Conservation (phyloP, 1,140 invertebrate species). For the Dendroctonus ponderosae region DNA sequence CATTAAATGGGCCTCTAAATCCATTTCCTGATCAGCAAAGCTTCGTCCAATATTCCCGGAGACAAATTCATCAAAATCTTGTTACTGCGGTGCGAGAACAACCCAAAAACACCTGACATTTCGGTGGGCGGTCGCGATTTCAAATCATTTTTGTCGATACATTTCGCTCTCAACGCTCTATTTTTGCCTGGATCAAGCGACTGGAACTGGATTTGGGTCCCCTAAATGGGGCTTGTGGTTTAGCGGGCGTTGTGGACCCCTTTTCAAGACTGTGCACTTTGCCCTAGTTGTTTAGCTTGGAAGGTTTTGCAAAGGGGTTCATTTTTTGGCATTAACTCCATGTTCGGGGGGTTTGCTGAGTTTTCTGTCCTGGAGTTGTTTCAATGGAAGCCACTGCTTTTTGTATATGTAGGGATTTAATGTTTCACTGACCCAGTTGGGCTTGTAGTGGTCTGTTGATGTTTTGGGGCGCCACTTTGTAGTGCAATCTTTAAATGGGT, state of each 20-base stretch:
- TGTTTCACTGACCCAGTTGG: too few relatives aligned
- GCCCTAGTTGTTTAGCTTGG: background rate
- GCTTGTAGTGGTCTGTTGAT: too few relatives aligned
- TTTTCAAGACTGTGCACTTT: background rate
- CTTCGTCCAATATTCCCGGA: too few relatives aligned
- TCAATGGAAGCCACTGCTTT: too few relatives aligned
- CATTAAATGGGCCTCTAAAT: constrained; percentile 2
- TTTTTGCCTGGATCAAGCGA: background rate
- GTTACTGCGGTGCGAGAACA: background rate
- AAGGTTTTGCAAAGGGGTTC: background rate
- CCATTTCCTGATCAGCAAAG: background rate
- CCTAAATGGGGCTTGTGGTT: background rate
- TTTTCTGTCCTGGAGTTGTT: too few relatives aligned
- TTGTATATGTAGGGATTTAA: too few relatives aligned
- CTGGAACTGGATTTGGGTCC: background rate
- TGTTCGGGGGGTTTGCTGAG: too few relatives aligned
- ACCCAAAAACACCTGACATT: constrained; percentile 32
- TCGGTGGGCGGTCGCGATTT: constrained; percentile 45
- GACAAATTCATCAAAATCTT: background rate
- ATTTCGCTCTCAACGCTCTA: background rate
- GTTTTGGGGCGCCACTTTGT: too few relatives aligned
- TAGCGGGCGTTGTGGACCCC: background rate
- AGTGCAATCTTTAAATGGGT: too few relatives aligned
- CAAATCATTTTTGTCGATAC: constrained; percentile 22
- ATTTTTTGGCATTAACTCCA: background rate